These are phyloP conservation scores for Acromyrmex echinatior DNA, from an alignment of 1,140 invertebrate species.

Conservation along the genomic window DNA sequence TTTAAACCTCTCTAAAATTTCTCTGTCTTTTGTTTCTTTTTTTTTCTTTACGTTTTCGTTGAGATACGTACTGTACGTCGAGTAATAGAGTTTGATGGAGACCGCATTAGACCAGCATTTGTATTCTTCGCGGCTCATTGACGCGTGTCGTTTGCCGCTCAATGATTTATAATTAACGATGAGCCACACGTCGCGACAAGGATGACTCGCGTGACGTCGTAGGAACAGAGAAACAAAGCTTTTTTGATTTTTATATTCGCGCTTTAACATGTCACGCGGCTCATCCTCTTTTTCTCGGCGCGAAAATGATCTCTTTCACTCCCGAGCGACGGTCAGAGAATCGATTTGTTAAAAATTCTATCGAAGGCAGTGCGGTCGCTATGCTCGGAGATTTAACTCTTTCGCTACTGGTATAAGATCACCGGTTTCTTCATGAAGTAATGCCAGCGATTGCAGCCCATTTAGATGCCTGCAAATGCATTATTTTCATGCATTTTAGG, in stretches of 20 bases:
- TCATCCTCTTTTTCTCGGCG: conserved; percentile 21
- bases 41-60: conserved; percentile 35
- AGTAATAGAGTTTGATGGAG: conserved; percentile 36
- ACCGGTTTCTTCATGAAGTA: background rate
- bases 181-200: background rate
- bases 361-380: conserved; percentile 59
- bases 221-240: conserved; percentile 45
- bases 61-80: conserved; percentile 49
- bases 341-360: conserved; percentile 51
- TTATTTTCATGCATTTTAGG: background rate
- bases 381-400: conserved; percentile 57
- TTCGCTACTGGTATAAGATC: conserved; percentile 41
- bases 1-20: conserved; percentile 56
- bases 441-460: background rate
- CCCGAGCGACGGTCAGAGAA: conserved; percentile 40
- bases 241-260: conserved; percentile 42
- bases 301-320: conserved; percentile 18
- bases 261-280: conserved; percentile 20
- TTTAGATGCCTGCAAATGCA: no score
- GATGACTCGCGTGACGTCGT: conserved; percentile 43
- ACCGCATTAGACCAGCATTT: conserved; percentile 44
- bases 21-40: conserved; percentile 37
- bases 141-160: conserved; percentile 27
- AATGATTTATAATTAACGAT: conserved; percentile 37
- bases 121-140: background rate